These are phyloP conservation scores for Anguilla anguilla DNA, from an alignment of 2,797 vertebrate species.

Conservation along the genomic window DNA sequence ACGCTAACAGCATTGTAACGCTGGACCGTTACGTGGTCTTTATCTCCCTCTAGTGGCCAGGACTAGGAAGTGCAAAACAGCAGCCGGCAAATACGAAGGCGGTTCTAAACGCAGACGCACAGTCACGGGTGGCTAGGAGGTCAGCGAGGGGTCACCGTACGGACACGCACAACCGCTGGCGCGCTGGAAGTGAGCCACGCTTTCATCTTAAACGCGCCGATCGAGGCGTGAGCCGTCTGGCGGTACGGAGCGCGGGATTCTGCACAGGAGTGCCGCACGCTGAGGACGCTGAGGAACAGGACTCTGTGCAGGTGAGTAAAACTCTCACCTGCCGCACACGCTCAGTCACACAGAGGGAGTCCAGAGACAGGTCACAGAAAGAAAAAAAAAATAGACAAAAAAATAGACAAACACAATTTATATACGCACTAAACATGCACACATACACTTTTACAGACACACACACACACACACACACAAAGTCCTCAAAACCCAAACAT, in stretches of 20 bases:
- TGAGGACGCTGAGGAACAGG: background rate
- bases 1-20: background rate
- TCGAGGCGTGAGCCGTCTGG: conserved; percentile 74
- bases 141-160: conserved; percentile 92
- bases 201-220: conserved; percentile 85
- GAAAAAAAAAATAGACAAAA: background rate
- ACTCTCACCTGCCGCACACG: background rate
- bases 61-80: background rate
- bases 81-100: conserved; percentile 61
- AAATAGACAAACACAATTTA: too few relatives aligned
- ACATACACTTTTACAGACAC: background rate
- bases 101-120: conserved; percentile 75
- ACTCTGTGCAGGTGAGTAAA: conserved; percentile 39
- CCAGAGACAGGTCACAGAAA: background rate
- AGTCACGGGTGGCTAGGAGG: conserved; percentile 88
- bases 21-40: conserved; percentile 63
- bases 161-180: conserved; percentile 87
- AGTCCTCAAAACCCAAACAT: background rate
- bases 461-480: background rate
- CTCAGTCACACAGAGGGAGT: background rate
- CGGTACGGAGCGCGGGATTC: conserved; percentile 68
- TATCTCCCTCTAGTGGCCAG: conserved; percentile 75
- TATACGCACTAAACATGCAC: background rate
- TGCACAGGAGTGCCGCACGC: background rate
- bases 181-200: conserved; percentile 82